Base-by-base conservation (phyloP, 2,113 vertebrate species). In the Chaetodon trifascialis region DNA sequence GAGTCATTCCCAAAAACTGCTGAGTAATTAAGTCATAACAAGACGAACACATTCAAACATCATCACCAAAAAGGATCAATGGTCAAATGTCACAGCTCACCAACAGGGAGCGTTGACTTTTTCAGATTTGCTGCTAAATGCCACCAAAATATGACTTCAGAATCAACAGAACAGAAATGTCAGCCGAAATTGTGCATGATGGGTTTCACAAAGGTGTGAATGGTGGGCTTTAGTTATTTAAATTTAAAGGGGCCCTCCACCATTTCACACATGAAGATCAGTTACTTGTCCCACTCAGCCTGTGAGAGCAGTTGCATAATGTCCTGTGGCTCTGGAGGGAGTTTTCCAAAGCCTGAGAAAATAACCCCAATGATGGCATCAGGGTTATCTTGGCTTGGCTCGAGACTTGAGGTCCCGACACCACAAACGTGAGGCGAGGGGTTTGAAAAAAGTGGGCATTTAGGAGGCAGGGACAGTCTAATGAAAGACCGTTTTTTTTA, bases 301-400 rank as follows among this genome's bases (percentile, higher is more conserved):
- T 64, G 30, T 30, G 30, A 17, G 16, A 19, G 23, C 49, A 46
- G 63, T 10, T 5, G 16, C 51, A 12, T 46, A 64, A 46, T 64
- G 36, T 34, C 25, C 74, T 11, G 64, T 25, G 17, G 56, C 56
- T 34, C 55, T 30, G 66, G 25, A 72, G 38, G 40, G 38, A 44
- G 56, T 47, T 40, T 44, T 58, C 60, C 10, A 11, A 3, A 63
- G 19, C 47, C 58, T 63, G 21, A 73, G 25, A 72, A 63, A 54
- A 49, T 40, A 58, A 40, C 68, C 17, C 10, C 9, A 15, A 73
- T 65, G 60, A 80, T 80, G 42, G 66, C 52, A 73, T 40, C 17
- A 9, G 69, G 70, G 62, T 80, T 80, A 80, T 73, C 52, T 73
- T 42, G 79, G 70, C 60, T 73, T 80, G 78, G 30, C 52, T 49